Conservation (phyloP, 2,888 invertebrate genomes). For the Cephus pulcher region DNA sequence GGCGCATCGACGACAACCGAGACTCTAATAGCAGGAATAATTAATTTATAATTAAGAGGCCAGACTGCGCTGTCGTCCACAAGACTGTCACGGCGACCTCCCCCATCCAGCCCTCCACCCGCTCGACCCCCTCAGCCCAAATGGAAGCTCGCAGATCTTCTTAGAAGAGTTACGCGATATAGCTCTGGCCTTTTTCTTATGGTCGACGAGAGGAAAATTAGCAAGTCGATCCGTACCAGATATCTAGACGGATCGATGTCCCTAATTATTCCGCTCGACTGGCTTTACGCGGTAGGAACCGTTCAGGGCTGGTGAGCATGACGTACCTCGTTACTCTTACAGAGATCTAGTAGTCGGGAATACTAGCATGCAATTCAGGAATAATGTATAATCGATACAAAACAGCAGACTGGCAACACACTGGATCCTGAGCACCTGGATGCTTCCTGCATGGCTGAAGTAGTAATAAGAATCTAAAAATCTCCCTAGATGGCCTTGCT, state of each 20-base stretch:
- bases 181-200: neutral
- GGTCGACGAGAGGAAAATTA: neutral
- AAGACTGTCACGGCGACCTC: neutral
- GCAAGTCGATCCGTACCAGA: neutral
- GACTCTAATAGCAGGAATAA: conserved; percentile 39
- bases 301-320: neutral
- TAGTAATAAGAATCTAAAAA: neutral
- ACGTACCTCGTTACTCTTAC: neutral
- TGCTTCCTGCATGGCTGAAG: neutral
- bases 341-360: neutral
- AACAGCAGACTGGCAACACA: neutral
- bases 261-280: neutral
- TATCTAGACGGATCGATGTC: neutral
- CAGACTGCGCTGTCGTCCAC: conserved; percentile 7
- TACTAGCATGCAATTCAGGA: neutral
- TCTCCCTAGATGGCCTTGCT: neutral
- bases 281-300: neutral
- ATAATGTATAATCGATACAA: neutral
- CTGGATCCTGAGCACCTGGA: neutral
- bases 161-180: neutral
- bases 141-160: neutral
- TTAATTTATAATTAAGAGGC: conserved; percentile 48
- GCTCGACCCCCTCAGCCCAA: neutral
- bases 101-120: neutral
- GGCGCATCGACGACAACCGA: conserved; percentile 30